These are phyloP conservation scores for Hyppa rectilinea DNA, from an alignment of 2,888 invertebrate genomes.

Conservation along the genomic window DNA sequence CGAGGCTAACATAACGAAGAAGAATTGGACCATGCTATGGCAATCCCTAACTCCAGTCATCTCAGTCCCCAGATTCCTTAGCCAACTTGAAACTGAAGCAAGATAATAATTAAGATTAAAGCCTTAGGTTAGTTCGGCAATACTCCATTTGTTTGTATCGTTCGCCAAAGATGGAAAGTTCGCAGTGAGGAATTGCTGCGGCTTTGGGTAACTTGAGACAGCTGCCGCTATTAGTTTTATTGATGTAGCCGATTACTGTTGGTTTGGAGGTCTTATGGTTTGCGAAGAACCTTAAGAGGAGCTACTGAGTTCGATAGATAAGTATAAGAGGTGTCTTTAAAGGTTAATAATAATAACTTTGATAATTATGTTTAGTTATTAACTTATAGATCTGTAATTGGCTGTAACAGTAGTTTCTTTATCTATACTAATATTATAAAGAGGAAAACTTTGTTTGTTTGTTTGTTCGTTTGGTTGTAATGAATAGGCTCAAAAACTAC, in stretches of 20 bases:
- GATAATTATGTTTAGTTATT: no score
- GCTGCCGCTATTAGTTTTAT: constrained; percentile 49
- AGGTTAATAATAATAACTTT: no score
- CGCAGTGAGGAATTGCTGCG: constrained; percentile 44
- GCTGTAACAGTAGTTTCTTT: no score
- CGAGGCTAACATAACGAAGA: not conserved
- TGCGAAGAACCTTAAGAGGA: not conserved
- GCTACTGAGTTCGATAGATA: not conserved
- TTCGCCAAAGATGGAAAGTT: constrained; percentile 48
- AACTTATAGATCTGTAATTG: no score
- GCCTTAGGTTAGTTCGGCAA: constrained; percentile 36
- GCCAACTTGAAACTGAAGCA: constrained; percentile 40
- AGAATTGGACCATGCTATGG: not conserved
- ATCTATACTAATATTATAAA: no score
- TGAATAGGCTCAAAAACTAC: no score
- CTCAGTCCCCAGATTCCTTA: constrained; percentile 38
- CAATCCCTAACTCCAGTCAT: constrained; percentile 24
- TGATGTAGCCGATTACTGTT: constrained; percentile 55
- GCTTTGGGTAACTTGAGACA: constrained; percentile 47
- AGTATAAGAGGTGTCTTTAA: not conserved
- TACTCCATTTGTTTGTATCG: constrained; percentile 52
- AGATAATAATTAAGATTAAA: constrained; percentile 54
- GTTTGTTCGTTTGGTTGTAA: no score
- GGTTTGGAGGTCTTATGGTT: constrained; percentile 20
- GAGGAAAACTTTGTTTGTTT: no score